Percentiles rank a stretch among this genome's conserved stretches.
These are phyloP conservation scores for Cataglyphis hispanica DNA, from an alignment of 1,140 invertebrate species.

Conservation along the genomic window DNA sequence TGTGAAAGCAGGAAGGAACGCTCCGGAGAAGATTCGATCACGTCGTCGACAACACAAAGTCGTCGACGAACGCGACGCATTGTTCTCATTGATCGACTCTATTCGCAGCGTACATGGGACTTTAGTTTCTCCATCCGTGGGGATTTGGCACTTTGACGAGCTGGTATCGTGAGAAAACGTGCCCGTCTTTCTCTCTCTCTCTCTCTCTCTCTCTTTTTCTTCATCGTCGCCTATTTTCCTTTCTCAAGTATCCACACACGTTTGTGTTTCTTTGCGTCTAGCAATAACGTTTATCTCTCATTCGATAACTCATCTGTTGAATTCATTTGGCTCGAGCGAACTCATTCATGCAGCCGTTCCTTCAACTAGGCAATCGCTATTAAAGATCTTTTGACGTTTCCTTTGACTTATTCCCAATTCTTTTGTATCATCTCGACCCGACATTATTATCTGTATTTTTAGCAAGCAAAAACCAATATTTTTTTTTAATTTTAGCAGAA, in stretches of 20 bases:
- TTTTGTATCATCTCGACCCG: not conserved
- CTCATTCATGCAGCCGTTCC: slow-evolving; percentile 41
- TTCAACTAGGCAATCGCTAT: slow-evolving; percentile 3
- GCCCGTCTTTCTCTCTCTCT: not conserved
- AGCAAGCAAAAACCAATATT: slow-evolving; percentile 58
- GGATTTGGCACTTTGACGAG: slow-evolving; percentile 75
- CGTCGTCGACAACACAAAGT: slow-evolving; percentile 70
- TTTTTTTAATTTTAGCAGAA: not conserved
- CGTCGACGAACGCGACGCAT: slow-evolving; percentile 64
- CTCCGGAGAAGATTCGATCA: slow-evolving; percentile 66
- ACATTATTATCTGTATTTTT: slow-evolving; percentile 19
- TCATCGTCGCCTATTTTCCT: not conserved
- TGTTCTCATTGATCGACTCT: slow-evolving; percentile 73
- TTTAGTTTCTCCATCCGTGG: slow-evolving; percentile 63
- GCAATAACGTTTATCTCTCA: not conserved
- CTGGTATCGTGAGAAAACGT: slow-evolving; percentile 46
- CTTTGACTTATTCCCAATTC: slow-evolving; percentile 37
- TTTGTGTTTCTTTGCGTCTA: not conserved
- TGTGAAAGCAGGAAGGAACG: not conserved
- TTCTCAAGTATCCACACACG: not conserved
- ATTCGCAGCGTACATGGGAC: slow-evolving; percentile 52
- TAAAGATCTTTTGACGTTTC: slow-evolving; percentile 65
- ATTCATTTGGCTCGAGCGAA: slow-evolving; percentile 64
- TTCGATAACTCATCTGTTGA: slow-evolving; percentile 5
- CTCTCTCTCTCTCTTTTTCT: not conserved